Evolutionary conservation across 2,113 vertebrate species (phyloP), one percentile per base, ranked within the genome.

Genomic region (Tursiops truncatus): DNA sequence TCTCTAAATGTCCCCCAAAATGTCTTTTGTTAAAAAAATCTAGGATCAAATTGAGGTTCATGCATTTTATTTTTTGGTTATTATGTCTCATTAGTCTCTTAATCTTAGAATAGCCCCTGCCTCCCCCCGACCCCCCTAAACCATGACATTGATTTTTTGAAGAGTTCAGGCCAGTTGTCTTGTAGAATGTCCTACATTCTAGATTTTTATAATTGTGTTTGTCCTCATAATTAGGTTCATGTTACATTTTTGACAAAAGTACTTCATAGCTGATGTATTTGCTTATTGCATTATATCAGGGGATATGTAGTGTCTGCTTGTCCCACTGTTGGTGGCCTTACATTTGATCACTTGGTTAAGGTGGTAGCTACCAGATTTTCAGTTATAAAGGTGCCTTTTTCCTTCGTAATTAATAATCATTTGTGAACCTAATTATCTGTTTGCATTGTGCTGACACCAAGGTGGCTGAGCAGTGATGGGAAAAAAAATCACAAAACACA

Each of bases 301-400:
- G 33, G 53, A 44, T 79, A 89, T 17, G 63, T 79, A 84, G 38
- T 77, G 28, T 89, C 41, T 89, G n/a, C n/a, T 77, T 84, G 38
- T 70, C 53, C 50, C 63, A 62, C 38, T 89, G 8, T 89, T 89
- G 28, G 26, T 70, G 21, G 17, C 38, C 31, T 44, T 93, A 17
- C 47, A 47, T 89, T 89, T 93, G n/a, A 84, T 79, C n/a, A 92
- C 65, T 90, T 95, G 73, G 11, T 41, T 93, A 85, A 84, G 50
- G 62, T 77, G 47, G 44, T 87, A 21, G 41, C 56, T 73, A 65
- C 41, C 9, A n/a, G 58, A 88, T 74, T 56, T 88, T 41, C 14
- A 58, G 53, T 71, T 84, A 33, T 84, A 70, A 84, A 81, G 53
- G 5, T 62, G 8, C 70, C 33, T 70, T 93, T 89, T 36, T 56